Evolutionary conservation across 2,888 invertebrate genomes (phyloP), one percentile per base, ranked within the genome.

Genomic region (Esperia sulphurella): DNA sequence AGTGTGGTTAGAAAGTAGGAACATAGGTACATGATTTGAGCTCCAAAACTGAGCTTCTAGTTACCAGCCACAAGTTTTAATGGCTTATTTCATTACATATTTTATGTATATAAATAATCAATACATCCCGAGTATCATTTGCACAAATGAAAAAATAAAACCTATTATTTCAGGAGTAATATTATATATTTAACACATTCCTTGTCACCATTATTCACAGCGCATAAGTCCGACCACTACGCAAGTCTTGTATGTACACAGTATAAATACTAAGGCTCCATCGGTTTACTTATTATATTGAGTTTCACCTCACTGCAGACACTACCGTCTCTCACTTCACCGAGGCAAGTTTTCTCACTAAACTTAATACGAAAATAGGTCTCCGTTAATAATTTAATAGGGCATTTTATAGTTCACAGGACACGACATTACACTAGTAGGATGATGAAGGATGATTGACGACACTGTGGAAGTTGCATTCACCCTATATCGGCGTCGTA

Each of bases 261-360:
- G 68, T 76, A 77, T 62, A 76, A 75, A 79, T 79, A 81, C 75
- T 86, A 87, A 87, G 87, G 87, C 87, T 84, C 69, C 68, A 73
- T 72, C 71, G 81, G 82, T 81, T 71, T 71, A 31, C 31, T 72
- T 12, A 37, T 64, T 61, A 51, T 73, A 71, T 74, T 68, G 71
- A 72, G 62, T 58, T 61, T 65, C 62, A 59, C 57, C 47, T 50
- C 57, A 49, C 51, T 50, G 5, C 21, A 21, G 45, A 45, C 53
- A 50, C 60, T 35, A 35, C n/a, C n/a, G 35, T n/a, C n/a, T n/a
- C 35, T 45, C 57, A 53, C 61, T 56, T 46, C 41, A 31, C 43
- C 21, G 50, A 57, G 51, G 48, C 51, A 55, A 56, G 21, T 53
- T 60, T 50, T 63, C 63, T 60, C 65, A 50, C 57, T 59, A 21